Evolutionary conservation across 2,797 vertebrate species (phyloP).

Genomic region (Miichthys miiuy): DNA sequence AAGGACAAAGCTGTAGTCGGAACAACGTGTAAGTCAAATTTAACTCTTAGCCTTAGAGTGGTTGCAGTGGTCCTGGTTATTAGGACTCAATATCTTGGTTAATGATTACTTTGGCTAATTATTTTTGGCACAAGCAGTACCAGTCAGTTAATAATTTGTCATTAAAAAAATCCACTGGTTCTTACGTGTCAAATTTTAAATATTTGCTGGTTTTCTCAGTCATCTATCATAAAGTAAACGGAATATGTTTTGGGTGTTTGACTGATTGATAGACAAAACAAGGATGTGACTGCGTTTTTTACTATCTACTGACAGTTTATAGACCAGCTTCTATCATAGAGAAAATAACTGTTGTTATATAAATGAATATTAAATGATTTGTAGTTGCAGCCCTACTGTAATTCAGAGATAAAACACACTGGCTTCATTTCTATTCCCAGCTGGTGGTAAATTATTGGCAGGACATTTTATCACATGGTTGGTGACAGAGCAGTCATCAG

Average conservation of each 20-base stretch:
- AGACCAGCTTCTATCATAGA: background rate
- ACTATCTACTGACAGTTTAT: background rate
- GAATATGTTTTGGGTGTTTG: background rate
- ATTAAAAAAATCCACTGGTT: background rate
- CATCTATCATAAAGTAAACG: background rate
- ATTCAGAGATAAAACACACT: constrained; percentile 17
- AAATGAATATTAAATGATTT: background rate
- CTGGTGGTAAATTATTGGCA: constrained; percentile 59
- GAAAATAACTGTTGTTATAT: background rate
- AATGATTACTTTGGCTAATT: background rate
- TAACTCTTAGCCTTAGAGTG: background rate
- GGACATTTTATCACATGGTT: constrained; percentile 56
- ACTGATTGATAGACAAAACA: background rate
- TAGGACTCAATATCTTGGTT: background rate
- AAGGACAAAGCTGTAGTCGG: constrained; percentile 95
- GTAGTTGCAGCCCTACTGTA: background rate
- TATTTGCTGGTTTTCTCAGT: background rate
- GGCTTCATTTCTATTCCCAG: constrained; percentile 48
- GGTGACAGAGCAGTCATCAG: constrained; percentile 41
- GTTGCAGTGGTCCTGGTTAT: background rate
- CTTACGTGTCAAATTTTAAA: background rate
- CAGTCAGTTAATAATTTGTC: background rate
- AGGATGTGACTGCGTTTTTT: background rate
- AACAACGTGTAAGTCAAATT: constrained; percentile 93
- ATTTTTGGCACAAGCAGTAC: background rate